Evolutionary conservation across 2,113 vertebrate genomes (phyloP).

Genomic region (Saiga tatarica): DNA sequence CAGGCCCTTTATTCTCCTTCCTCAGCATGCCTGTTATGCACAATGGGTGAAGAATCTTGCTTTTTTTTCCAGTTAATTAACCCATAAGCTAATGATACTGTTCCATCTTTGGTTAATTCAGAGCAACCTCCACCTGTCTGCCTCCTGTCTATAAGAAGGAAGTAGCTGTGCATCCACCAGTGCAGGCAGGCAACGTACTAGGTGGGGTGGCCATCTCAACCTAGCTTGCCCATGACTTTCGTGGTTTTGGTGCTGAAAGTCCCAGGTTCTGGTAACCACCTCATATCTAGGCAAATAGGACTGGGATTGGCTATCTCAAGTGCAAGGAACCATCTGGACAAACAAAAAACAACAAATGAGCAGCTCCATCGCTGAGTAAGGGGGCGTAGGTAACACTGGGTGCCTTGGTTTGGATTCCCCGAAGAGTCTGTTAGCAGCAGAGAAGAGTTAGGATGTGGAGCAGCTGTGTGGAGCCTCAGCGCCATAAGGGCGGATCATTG

Average conservation of each 20-base stretch:
- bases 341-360: neutral
- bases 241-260: neutral
- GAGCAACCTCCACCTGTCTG: neutral
- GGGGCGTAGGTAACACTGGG: neutral
- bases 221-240: neutral
- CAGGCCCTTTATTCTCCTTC: neutral
- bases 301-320: neutral
- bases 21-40: neutral
- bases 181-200: neutral
- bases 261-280: neutral
- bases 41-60: slow-evolving; percentile 7
- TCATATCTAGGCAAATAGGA: neutral
- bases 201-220: neutral
- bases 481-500: rapidly evolving
- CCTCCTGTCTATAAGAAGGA: neutral
- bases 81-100: neutral
- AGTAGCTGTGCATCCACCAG: neutral
- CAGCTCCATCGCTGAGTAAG: neutral
- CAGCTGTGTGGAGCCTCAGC: neutral
- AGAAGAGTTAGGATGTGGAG: neutral
- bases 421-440: too few relatives aligned
- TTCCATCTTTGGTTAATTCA: neutral
- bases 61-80: slow-evolving; percentile 35
- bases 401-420: neutral
- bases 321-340: neutral